Conservation (phyloP, 2,888 invertebrate genomes). For the Bruchidius siliquastri region DNA sequence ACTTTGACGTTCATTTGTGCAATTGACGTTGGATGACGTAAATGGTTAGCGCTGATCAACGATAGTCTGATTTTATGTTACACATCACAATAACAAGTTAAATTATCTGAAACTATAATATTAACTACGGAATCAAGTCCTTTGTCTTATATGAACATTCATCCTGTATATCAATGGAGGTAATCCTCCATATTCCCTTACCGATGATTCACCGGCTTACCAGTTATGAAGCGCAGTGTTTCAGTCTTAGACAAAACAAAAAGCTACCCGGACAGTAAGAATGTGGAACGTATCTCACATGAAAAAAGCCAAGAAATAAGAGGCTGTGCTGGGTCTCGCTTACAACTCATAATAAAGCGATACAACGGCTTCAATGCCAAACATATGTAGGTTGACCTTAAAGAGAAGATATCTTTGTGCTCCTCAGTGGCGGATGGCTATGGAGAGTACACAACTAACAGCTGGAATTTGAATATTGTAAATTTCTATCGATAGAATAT, state of each 20-base stretch:
- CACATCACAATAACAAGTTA: no score
- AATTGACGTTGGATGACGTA: no score
- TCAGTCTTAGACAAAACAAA: neutral
- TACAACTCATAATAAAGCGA: neutral
- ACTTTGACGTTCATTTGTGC: no score
- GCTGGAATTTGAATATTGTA: neutral
- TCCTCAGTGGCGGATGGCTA: neutral
- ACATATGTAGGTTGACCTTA: neutral
- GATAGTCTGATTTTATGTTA: no score
- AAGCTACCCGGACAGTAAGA: neutral
- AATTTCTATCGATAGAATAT: neutral
- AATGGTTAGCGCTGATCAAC: no score
- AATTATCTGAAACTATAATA: no score
- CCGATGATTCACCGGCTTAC: neutral
- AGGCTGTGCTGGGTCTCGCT: neutral
- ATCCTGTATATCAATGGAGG: neutral
- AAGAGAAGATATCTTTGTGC: neutral
- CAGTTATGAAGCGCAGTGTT: neutral
- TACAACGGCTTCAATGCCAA: neutral
- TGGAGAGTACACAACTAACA: neutral
- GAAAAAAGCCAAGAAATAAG: neutral
- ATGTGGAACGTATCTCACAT: neutral
- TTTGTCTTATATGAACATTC: neutral
- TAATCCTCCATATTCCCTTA: neutral
- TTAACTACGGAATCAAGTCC: no score